phyloP scores from a whole-genome alignment of 2,113 vertebrate genomes.

The Rhombomys opimus region DNA sequence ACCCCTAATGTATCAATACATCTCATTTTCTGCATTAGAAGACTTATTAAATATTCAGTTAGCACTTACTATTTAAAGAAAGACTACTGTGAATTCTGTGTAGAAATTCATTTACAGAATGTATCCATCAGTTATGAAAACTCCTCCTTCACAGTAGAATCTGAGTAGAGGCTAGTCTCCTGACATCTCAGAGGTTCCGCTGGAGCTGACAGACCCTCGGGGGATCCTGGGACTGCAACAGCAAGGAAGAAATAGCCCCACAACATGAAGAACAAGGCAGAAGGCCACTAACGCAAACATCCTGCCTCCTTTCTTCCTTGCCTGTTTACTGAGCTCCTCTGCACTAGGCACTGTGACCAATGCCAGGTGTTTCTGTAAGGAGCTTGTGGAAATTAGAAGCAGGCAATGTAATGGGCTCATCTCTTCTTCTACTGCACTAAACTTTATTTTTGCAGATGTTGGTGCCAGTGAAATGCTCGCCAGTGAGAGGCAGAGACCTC shows the following conservation, averaged over 20 bases:
- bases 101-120: slow-evolving; percentile 34
- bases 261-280: background rate
- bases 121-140: slow-evolving; percentile 40
- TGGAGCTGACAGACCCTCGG: background rate
- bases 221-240: background rate
- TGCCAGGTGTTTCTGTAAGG: background rate
- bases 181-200: background rate
- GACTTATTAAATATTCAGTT: slow-evolving; percentile 38
- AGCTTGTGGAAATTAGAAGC: background rate
- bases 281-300: background rate
- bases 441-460: slow-evolving; percentile 36
- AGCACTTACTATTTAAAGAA: slow-evolving; percentile 50
- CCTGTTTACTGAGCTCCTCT: background rate
- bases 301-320: background rate
- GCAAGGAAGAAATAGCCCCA: background rate
- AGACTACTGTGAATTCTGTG: slow-evolving; percentile 4
- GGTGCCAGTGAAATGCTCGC: background rate
- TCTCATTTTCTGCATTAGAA: slow-evolving; percentile 52
- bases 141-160: slow-evolving; percentile 4
- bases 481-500: background rate
- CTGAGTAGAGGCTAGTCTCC: background rate
- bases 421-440: background rate
- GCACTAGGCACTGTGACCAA: background rate
- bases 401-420: background rate
- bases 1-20: background rate